Percentiles rank a stretch among this genome's conserved stretches.
Evolutionary conservation across 2,113 vertebrate species (phyloP).

Genomic region (Axis porcinus): DNA sequence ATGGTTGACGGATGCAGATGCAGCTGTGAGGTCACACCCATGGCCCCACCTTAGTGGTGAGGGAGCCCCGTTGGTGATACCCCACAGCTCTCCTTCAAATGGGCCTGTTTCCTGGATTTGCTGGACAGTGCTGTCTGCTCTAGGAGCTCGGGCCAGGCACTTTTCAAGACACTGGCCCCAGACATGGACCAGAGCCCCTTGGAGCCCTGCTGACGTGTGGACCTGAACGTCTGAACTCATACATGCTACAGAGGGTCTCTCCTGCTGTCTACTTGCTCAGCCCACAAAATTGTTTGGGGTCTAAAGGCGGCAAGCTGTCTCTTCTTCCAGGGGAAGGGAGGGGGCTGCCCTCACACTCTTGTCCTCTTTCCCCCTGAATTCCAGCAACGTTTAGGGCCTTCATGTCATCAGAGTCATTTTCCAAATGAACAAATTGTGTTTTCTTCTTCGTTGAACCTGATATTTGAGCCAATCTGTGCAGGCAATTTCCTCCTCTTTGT

Average conservation of each 20-base stretch:
- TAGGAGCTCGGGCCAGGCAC: background rate
- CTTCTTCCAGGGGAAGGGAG: background rate
- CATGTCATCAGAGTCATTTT: slow-evolving; percentile 71
- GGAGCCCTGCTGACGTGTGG: background rate
- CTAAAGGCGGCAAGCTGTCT: background rate
- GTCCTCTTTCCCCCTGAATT: background rate
- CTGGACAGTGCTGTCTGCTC: background rate
- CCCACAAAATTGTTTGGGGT: background rate
- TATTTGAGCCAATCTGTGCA: slow-evolving; percentile 80
- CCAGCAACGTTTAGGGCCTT: slow-evolving; percentile 26
- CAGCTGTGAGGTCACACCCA: rapidly evolving
- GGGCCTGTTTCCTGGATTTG: background rate
- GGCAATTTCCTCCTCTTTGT: slow-evolving; percentile 79
- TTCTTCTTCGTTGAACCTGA: slow-evolving; percentile 78
- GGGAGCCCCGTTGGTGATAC: rapidly evolving
- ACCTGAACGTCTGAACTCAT: background rate
- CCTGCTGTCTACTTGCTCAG: background rate
- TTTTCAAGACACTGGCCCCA: background rate
- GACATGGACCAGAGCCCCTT: background rate
- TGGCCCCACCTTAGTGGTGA: background rate
- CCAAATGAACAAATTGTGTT: slow-evolving; percentile 80
- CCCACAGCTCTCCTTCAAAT: background rate
- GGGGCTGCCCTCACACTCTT: background rate
- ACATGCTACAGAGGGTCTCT: background rate
- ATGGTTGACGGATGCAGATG: background rate